Evolutionary conservation across 2,797 vertebrate genomes (phyloP).

Genomic region (Crotalus adamanteus): DNA sequence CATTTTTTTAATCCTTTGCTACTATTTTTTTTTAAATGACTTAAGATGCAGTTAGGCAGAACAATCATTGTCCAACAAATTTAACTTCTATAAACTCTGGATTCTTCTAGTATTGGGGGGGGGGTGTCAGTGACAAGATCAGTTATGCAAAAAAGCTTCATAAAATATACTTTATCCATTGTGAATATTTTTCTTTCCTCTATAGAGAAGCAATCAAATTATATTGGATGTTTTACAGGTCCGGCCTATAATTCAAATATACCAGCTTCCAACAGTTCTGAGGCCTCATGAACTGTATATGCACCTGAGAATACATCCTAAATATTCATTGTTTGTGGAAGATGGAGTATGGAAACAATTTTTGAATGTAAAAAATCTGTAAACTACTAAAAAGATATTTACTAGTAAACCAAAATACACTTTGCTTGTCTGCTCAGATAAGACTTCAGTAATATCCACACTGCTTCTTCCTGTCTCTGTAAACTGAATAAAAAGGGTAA

Average conservation of each 20-base stretch:
- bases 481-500: no score
- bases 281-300: background rate
- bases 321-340: no score
- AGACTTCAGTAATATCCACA: no score
- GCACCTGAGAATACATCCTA: background rate
- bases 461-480: no score
- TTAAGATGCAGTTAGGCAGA: background rate
- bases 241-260: background rate
- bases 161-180: background rate
- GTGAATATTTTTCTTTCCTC: background rate
- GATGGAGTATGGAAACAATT: background rate
- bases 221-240: background rate
- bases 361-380: background rate
- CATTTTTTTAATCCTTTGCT: background rate
- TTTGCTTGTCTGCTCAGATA: background rate
- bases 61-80: background rate
- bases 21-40: background rate
- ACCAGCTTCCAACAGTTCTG: no score
- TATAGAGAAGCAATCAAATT: background rate
- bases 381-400: background rate
- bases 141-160: no score
- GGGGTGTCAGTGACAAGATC: background rate
- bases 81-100: background rate
- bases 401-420: background rate
- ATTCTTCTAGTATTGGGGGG: background rate